phyloP scores from a whole-genome alignment of 2,888 invertebrate species.

The Sabatieria punctata region DNA sequence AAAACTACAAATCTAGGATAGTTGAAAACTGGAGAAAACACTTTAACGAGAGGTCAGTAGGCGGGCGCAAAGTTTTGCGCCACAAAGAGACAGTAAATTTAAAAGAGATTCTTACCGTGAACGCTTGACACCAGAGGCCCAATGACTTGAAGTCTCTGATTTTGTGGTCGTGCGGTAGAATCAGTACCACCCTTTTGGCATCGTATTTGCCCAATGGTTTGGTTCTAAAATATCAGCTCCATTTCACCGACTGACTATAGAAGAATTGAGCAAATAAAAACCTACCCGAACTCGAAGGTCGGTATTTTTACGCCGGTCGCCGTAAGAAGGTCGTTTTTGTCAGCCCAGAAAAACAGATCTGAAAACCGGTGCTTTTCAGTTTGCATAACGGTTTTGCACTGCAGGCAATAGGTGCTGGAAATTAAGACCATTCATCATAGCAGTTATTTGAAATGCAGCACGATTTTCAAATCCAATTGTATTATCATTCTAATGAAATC shows the following conservation, averaged over 20 bases:
- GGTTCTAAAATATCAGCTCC: conserved; percentile 12
- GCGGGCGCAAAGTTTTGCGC: too few relatives aligned
- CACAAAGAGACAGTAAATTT: too few relatives aligned
- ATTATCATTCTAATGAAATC: too few relatives aligned
- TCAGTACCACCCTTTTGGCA: conserved; percentile 21
- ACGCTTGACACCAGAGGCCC: conserved; percentile 20
- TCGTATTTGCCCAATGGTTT: conserved; percentile 21
- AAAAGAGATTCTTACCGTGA: conserved; percentile 10
- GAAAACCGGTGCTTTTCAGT: too few relatives aligned
- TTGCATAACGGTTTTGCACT: too few relatives aligned
- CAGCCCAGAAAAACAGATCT: conserved; percentile 28
- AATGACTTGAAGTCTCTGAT: conserved; percentile 23
- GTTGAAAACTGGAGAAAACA: too few relatives aligned
- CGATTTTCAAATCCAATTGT: too few relatives aligned
- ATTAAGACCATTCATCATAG: too few relatives aligned
- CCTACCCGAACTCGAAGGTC: conserved; percentile 23
- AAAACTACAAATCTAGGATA: too few relatives aligned
- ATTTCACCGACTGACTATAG: background rate
- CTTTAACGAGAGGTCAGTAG: too few relatives aligned
- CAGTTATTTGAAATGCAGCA: too few relatives aligned
- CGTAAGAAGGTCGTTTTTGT: conserved; percentile 18
- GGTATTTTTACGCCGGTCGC: conserved; percentile 21
- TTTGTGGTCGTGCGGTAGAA: conserved; percentile 19
- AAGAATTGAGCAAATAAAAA: background rate
- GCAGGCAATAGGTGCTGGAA: too few relatives aligned